Evolutionary conservation across 2,113 vertebrate species (phyloP).

Genomic region (Polyodon spathula): DNA sequence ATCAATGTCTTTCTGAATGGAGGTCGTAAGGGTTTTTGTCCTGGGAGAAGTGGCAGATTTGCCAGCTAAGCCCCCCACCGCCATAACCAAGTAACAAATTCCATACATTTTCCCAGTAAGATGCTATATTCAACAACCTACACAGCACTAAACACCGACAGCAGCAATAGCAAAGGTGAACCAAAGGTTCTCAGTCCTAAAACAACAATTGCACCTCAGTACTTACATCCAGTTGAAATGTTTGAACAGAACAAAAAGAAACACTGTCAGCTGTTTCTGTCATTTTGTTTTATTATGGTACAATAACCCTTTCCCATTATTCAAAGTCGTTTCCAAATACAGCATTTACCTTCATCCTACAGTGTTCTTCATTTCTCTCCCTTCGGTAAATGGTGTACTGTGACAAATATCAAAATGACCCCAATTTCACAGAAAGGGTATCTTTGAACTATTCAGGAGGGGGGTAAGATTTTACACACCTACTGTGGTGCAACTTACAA

Average conservation of each 20-base stretch:
- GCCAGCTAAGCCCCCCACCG: slow-evolving; percentile 57
- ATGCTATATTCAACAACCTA: slow-evolving; percentile 59
- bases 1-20: slow-evolving; percentile 77
- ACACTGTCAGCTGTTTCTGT: not conserved
- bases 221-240: slow-evolving; percentile 21
- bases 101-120: slow-evolving; percentile 57
- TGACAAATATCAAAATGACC: slow-evolving; percentile 18
- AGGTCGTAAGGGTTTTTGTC: slow-evolving; percentile 69
- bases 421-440: slow-evolving; percentile 21
- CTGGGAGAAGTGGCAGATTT: slow-evolving; percentile 73
- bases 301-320: slow-evolving; percentile 18
- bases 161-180: slow-evolving; percentile 13
- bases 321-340: slow-evolving; percentile 26
- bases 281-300: slow-evolving; percentile 5
- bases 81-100: slow-evolving; percentile 41
- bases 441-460: slow-evolving; percentile 1
- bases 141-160: slow-evolving; percentile 48
- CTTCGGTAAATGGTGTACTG: slow-evolving; percentile 2
- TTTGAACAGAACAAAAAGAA: not conserved
- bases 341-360: slow-evolving; percentile 28
- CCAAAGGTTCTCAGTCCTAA: slow-evolving; percentile 5
- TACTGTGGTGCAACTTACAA: slow-evolving; percentile 1
- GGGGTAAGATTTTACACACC: slow-evolving; percentile 11
- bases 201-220: slow-evolving; percentile 20
- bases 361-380: slow-evolving; percentile 9